Evolutionary conservation across 2,888 invertebrate species (phyloP).

Genomic region (Harpalus rubripes): DNA sequence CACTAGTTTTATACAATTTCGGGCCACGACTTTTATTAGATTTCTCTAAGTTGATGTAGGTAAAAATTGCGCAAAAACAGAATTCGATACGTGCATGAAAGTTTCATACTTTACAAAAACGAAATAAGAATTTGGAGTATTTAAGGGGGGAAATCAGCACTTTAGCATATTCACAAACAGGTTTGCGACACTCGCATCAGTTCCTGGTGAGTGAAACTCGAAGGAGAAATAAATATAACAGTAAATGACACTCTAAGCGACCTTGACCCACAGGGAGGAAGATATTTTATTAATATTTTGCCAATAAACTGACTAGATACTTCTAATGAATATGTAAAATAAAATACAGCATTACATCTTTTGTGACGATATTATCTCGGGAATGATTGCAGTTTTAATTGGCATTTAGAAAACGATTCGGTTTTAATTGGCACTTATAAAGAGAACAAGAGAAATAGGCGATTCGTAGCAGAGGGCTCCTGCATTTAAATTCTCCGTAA

Average conservation of each 20-base stretch:
- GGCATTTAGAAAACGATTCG: too few relatives aligned
- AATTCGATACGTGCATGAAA: not conserved
- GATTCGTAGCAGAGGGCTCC: too few relatives aligned
- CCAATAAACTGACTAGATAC: too few relatives aligned
- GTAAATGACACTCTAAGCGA: not conserved
- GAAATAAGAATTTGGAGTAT: conserved; percentile 29
- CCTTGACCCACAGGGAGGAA: conserved; percentile 17
- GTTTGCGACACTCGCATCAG: conserved; percentile 4
- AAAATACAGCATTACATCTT: too few relatives aligned
- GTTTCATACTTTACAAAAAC: conserved; percentile 17
- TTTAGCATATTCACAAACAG: conserved; percentile 23
- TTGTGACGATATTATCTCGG: too few relatives aligned
- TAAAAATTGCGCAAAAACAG: conserved; percentile 9
- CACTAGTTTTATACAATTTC: conserved; percentile 9
- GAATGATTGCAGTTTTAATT: too few relatives aligned
- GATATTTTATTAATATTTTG: too few relatives aligned
- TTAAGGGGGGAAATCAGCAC: not conserved
- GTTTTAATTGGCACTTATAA: too few relatives aligned
- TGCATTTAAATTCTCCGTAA: too few relatives aligned
- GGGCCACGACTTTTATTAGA: not conserved
- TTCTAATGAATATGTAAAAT: too few relatives aligned
- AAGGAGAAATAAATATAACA: conserved; percentile 18
- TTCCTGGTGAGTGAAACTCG: conserved; percentile 23
- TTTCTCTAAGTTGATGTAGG: not conserved
- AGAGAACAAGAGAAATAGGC: too few relatives aligned